Percentiles rank a stretch among this genome's conserved stretches.
Conservation (phyloP, 53 echinoderm and acorn worm genomes). For the Echinarachnius parma region DNA sequence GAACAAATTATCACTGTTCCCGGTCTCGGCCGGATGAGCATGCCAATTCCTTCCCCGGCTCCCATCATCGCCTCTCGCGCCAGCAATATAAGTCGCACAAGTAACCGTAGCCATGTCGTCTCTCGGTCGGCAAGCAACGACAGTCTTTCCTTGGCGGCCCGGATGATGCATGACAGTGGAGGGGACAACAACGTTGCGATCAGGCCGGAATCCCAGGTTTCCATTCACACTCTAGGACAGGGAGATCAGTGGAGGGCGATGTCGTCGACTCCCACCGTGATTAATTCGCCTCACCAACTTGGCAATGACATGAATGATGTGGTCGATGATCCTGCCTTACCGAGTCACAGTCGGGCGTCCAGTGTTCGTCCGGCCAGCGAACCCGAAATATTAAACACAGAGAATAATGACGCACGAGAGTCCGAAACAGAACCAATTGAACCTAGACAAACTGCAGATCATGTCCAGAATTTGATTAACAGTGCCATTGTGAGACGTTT, state of each 20-base stretch:
- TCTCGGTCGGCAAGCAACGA: not conserved
- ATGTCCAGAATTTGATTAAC: too few relatives aligned
- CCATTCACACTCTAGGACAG: constrained; percentile 10
- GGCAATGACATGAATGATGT: not conserved
- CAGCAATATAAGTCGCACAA: not conserved
- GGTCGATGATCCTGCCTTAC: not conserved
- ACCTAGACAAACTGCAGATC: too few relatives aligned
- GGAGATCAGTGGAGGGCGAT: constrained; percentile 13
- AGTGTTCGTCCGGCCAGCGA: not conserved
- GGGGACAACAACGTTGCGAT: constrained; percentile 11
- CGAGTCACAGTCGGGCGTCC: not conserved
- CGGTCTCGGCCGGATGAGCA: constrained; percentile 14
- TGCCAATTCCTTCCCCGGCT: not conserved
- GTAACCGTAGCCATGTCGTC: not conserved
- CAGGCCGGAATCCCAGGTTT: constrained; percentile 13
- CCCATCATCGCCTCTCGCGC: too few relatives aligned
- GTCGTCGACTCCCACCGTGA: not conserved
- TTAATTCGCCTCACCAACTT: not conserved
- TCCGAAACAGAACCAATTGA: too few relatives aligned
- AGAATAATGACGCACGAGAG: too few relatives aligned
- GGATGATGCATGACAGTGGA: constrained; percentile 15
- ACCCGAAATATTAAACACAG: too few relatives aligned
- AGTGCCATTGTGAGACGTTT: too few relatives aligned
- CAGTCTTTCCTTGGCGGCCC: not conserved
- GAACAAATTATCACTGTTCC: constrained; percentile 14